phyloP scores from a whole-genome alignment of 2,113 vertebrate species.

The Toxotes chatareus region DNA sequence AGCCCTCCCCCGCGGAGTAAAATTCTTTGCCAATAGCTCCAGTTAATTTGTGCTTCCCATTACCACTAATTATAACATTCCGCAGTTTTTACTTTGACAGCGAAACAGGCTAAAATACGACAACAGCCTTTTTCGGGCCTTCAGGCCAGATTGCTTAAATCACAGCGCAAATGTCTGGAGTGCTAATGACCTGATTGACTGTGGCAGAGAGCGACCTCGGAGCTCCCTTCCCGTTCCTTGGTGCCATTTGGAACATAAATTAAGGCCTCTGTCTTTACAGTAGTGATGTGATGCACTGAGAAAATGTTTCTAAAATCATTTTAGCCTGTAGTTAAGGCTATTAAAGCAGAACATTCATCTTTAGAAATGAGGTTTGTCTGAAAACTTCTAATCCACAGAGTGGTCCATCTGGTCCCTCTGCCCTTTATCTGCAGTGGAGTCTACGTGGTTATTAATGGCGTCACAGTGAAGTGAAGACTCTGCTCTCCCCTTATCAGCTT shows the following conservation, averaged over 20 bases:
- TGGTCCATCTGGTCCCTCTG: background rate
- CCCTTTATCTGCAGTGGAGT: background rate
- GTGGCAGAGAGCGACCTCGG: background rate
- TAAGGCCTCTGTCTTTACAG: background rate
- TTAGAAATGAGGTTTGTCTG: background rate
- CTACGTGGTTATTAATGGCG: background rate
- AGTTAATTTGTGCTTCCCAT: slow-evolving; percentile 64
- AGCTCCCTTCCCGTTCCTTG: slow-evolving; percentile 42
- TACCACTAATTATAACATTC: slow-evolving; percentile 78
- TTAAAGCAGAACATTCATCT: slow-evolving; percentile 16
- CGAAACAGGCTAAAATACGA: slow-evolving; percentile 46
- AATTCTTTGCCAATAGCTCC: slow-evolving; percentile 65
- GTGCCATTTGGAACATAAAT: background rate
- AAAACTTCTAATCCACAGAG: slow-evolving; percentile 5
- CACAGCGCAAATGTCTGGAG: slow-evolving; percentile 13
- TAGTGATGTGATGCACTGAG: background rate
- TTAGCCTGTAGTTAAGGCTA: background rate
- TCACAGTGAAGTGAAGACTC: background rate
- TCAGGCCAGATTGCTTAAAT: slow-evolving; percentile 44
- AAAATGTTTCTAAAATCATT: background rate
- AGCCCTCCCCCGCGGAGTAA: slow-evolving; percentile 58
- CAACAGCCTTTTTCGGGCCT: slow-evolving; percentile 44
- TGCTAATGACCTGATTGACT: slow-evolving; percentile 41
- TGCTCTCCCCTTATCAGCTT: background rate
- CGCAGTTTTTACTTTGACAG: slow-evolving; percentile 57